Evolutionary conservation across 2,797 vertebrate species (phyloP).

Genomic region (Enteromius radiatus): DNA sequence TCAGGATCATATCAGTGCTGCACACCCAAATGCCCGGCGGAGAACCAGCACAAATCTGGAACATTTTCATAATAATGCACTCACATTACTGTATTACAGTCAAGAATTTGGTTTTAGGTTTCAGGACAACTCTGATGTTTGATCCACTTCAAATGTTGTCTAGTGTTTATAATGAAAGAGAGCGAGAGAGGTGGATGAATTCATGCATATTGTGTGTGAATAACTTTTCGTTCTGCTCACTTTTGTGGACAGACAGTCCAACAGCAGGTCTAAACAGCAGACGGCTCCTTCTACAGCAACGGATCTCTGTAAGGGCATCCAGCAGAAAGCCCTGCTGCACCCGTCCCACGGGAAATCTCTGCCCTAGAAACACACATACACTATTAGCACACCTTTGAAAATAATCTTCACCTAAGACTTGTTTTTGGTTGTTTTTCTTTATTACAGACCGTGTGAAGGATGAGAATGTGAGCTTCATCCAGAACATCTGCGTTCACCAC

Average conservation of each 20-base stretch:
- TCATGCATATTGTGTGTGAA: background rate
- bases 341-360: constrained; percentile 92
- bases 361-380: constrained; percentile 75
- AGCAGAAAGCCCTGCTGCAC: constrained; percentile 90
- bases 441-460: constrained; percentile 88
- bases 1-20: constrained; percentile 92
- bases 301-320: constrained; percentile 79
- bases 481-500: constrained; percentile 91
- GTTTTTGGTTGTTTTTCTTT: background rate
- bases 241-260: constrained; percentile 80
- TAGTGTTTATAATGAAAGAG: no score
- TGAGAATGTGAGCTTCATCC: constrained; percentile 83
- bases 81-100: background rate
- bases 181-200: no score
- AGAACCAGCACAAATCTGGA: constrained; percentile 88
- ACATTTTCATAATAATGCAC: background rate
- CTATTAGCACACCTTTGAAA: background rate
- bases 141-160: no score
- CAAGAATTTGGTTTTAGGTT: no score
- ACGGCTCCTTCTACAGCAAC: constrained; percentile 78
- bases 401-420: background rate
- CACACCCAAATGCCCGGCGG: constrained; percentile 94
- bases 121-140: no score
- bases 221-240: constrained; percentile 64
- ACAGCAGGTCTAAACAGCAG: constrained; percentile 89